Conservation (phyloP, 2,113 vertebrate species). For the Toxostoma redivivum region DNA sequence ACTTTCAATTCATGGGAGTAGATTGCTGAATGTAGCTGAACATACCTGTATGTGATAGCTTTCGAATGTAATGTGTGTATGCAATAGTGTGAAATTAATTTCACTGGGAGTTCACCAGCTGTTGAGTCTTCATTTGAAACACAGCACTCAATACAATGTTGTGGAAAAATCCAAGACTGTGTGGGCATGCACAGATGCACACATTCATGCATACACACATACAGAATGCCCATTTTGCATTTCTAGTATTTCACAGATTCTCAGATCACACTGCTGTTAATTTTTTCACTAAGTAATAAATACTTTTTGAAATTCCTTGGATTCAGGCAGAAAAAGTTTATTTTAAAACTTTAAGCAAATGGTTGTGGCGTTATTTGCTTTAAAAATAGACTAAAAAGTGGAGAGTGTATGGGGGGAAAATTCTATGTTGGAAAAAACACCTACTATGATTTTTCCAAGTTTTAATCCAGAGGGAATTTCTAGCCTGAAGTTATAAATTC, state of each 20-base stretch:
- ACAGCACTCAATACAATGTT: background rate
- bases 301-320: background rate
- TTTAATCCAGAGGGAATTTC: constrained; percentile 55
- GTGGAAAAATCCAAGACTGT: background rate
- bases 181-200: background rate
- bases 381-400: background rate
- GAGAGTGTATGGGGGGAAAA: background rate
- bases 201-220: fast-evolving
- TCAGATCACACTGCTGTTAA: background rate
- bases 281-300: background rate
- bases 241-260: background rate
- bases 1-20: background rate
- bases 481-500: constrained; percentile 67
- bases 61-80: background rate
- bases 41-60: background rate
- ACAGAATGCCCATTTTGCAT: background rate
- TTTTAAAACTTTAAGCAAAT: background rate
- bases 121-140: background rate
- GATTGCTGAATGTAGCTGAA: background rate
- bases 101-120: background rate
- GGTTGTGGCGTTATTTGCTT: background rate
- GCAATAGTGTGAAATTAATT: background rate
- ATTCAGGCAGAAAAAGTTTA: constrained; percentile 1
- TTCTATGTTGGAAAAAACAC: constrained; percentile 13
- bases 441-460: constrained; percentile 24